Conservation (phyloP, 2,888 invertebrate species). For the Cremastobaeus sp. region DNA sequence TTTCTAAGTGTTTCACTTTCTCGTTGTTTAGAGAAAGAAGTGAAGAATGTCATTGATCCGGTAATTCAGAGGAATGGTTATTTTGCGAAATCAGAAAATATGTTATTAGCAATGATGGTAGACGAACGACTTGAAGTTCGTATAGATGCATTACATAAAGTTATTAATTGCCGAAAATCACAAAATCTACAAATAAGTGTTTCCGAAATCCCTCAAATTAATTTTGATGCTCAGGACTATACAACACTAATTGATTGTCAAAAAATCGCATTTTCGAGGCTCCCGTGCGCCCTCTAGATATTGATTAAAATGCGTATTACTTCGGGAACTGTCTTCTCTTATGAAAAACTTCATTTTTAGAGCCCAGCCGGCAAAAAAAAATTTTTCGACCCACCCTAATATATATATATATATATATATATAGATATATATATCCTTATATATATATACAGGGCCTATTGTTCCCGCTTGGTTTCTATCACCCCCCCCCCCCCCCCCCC, state of each 20-base stretch:
- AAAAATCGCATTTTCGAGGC: too few species aligned
- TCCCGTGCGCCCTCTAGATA: too few species aligned
- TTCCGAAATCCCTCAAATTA: constrained; percentile 6
- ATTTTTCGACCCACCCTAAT: too few species aligned
- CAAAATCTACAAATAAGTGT: not conserved
- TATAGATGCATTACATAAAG: not conserved
- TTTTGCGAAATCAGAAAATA: constrained; percentile 1
- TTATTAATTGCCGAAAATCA: not conserved
- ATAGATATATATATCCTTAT: too few species aligned
- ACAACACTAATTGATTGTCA: not conserved
- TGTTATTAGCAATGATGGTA: not conserved
- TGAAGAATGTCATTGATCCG: constrained; percentile 3
- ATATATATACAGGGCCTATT: too few species aligned
- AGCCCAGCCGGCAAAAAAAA: too few species aligned
- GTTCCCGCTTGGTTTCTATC: too few species aligned
- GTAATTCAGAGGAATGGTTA: constrained; percentile 11
- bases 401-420: too few species aligned
- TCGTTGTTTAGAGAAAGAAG: not conserved
- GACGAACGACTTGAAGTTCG: constrained; percentile 2
- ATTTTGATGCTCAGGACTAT: constrained; percentile 3
- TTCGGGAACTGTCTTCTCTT: too few species aligned
- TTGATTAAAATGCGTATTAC: too few species aligned
- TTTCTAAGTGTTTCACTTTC: constrained; percentile 28
- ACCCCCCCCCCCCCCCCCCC: too few species aligned
- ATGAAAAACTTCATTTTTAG: too few species aligned